Base-by-base conservation (phyloP, 1,140 invertebrate genomes). In the Zaprionus ghesquierei region DNA sequence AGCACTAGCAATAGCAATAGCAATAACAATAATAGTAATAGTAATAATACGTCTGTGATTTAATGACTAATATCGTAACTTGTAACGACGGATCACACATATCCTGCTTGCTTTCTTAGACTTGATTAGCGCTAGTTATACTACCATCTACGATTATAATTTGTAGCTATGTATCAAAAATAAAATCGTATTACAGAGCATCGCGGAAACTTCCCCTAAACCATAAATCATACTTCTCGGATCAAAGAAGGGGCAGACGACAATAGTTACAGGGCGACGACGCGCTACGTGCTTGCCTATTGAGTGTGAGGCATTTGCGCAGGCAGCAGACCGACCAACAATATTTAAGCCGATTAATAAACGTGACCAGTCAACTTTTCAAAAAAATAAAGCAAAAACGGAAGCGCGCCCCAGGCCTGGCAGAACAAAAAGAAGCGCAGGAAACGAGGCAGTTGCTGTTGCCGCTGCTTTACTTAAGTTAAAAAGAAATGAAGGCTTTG, bases 41-140 rank as follows among this genome's bases (percentile, higher is more conserved):
- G 59, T 60, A 90, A 90, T 82, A 80, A 79, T 87, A 90, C 90
- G 87, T 91, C 90, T 91, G 90, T 91, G 90, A 91, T 91, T 79
- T 91, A 91, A 91, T 89, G 80, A 89, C 84, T 89, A 87, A 86
- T 81, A 61, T 23, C 44, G 63, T 72, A 84, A 77, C n/a, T 61
- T 75, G 70, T 72, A 65, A 53, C 74, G 68, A 77, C 56, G 80
- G 80, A 75, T 77, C 82, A 87, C 84, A 86, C 79, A 87, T 87
- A n/a, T 41, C 23, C 85, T 77, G 77, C 72, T 89, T 89, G 79
- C 79, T 82, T 89, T 89, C 44, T 76, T 87, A 87, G 84, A 89
- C 84, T 89, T 89, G 84, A 89, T 89, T 89, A 87, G 76, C 63
- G 73, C 55, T 86, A 86, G 82, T 81, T 86, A 71, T 75, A 77